Base-by-base conservation (phyloP, 2,888 invertebrate genomes). In the Endotricha flammealis region DNA sequence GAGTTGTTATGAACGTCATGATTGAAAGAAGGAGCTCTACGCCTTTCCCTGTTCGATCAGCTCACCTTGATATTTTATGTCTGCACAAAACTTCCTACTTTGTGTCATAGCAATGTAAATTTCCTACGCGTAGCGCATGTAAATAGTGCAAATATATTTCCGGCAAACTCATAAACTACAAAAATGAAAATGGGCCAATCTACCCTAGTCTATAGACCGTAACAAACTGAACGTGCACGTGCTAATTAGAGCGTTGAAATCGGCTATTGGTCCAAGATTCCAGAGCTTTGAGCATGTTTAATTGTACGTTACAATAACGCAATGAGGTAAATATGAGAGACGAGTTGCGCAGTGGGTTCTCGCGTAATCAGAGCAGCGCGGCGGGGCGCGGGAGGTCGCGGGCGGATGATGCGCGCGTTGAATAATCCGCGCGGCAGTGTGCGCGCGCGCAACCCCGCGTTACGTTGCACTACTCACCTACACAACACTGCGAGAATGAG, bases 31-130 rank as follows among this genome's bases (percentile, higher is more conserved):
- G 55, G 47, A 55, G 46, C 44, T 40, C 59, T 72, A 71, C 64
- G 62, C 60, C 63, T 57, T 63, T 63, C 32, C 9, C 32, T 12
- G n/a, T 10, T n/a, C 12, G 9, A 55, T 52, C 47, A 58, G 41
- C 44, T 79, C 57, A 62, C 83, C 85, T 85, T 85, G 83, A 80
- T 81, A 85, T 83, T 83, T 78, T 42, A 72, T 16, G 16, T 16
- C 57, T 56, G 50, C 50, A 52, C 57, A 46, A 51, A 69, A n/a
- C 78, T 83, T 85, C 83, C 83, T 85, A 79, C 63, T 73, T 50
- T 51, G 23, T 12, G 5, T 8, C 20, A 8, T 22, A 12, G 22
- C 20, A 30, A 30, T 17, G 8, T 7, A 12, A 12, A 28, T 12
- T 12, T 31, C n/a, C 12, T 12, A 5, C 17, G 14, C 10, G 16